Percentiles rank a stretch among this genome's conserved stretches.
phyloP scores from a whole-genome alignment of 2,113 vertebrate genomes.

The Shinisaurus crocodilurus region DNA sequence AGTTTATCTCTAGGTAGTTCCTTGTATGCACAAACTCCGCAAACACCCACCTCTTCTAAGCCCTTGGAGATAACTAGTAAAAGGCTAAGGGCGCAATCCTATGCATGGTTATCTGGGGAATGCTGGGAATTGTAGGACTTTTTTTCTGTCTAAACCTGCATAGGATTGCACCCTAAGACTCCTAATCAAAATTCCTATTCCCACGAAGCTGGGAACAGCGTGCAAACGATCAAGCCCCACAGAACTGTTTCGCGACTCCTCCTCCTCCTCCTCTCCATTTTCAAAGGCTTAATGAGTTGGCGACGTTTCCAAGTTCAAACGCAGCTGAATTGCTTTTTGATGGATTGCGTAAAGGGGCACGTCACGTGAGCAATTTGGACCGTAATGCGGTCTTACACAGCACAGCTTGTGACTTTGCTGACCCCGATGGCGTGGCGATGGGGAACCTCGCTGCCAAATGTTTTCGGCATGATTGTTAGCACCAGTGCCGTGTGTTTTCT shows the following conservation, averaged over 20 bases:
- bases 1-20: too few species aligned
- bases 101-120: too few species aligned
- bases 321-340: conserved; percentile 4
- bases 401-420: not conserved
- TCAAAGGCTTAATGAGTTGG: not conserved
- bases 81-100: not conserved
- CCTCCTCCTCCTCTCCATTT: not conserved
- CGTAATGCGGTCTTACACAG: not conserved
- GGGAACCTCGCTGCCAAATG: not conserved
- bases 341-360: not conserved
- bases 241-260: not conserved
- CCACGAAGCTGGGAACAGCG: too few species aligned
- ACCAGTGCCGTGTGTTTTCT: too few species aligned
- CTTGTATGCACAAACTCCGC: not conserved
- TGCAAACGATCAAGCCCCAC: not conserved
- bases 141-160: too few species aligned
- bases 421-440: not conserved
- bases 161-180: too few species aligned
- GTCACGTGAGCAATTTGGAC: not conserved
- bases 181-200: not conserved
- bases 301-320: not conserved
- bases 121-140: too few species aligned
- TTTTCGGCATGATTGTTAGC: not conserved
- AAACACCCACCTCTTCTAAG: not conserved
- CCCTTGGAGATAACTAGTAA: not conserved